Conservation (phyloP, 1,140 invertebrate genomes). For the Zophobas atratus region DNA sequence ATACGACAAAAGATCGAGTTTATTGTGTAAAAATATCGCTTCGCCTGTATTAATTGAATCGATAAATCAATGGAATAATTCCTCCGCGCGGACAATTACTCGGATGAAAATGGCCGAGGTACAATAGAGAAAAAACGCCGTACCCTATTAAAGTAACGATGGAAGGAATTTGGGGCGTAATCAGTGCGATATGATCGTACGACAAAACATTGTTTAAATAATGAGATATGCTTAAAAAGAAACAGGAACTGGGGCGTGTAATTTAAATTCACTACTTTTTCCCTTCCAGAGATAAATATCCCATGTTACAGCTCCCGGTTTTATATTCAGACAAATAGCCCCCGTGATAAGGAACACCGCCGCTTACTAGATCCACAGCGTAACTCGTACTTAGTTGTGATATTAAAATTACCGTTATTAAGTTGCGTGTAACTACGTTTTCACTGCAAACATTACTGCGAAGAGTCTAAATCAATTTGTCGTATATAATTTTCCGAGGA, state of each 20-base stretch:
- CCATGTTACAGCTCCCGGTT: conserved; percentile 39
- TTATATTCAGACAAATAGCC: conserved; percentile 47
- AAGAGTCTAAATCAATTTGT: too few relatives aligned
- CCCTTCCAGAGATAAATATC: conserved; percentile 37
- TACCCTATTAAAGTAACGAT: conserved; percentile 26
- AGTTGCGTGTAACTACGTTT: conserved; percentile 17
- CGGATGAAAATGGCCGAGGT: neutral
- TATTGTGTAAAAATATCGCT: conserved; percentile 21
- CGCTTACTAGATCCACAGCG: conserved; percentile 23
- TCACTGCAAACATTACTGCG: neutral
- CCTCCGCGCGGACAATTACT: neutral
- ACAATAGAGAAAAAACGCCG: conserved; percentile 24
- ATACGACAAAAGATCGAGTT: neutral
- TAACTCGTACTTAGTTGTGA: conserved; percentile 21
- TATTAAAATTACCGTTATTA: conserved; percentile 35
- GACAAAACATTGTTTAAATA: conserved; percentile 48
- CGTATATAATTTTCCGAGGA: neutral
- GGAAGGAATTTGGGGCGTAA: conserved; percentile 17
- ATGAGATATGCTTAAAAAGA: conserved; percentile 40
- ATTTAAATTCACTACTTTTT: conserved; percentile 46
- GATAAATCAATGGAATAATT: conserved; percentile 25
- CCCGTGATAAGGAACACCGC: conserved; percentile 36
- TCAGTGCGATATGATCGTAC: conserved; percentile 23
- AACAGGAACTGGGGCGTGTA: conserved; percentile 39
- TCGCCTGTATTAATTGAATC: neutral